A percentile compares a stretch with the other conserved stretches of the same genome.
These are phyloP conservation scores for Rhabdomys pumilio DNA, from an alignment of 2,797 vertebrate genomes.

Conservation along the genomic window DNA sequence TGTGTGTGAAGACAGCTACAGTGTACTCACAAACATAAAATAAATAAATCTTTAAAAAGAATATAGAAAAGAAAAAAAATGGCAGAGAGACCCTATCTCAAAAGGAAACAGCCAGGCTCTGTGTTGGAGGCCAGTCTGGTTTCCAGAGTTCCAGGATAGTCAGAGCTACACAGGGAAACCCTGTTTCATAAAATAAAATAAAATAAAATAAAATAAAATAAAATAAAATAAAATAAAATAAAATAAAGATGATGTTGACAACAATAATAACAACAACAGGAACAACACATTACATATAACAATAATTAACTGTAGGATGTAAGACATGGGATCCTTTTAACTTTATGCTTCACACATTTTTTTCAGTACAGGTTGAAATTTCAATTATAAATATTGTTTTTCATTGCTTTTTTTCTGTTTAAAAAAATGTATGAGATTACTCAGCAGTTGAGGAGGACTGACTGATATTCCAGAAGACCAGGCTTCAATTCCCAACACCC, in stretches of 20 bases:
- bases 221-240: no score
- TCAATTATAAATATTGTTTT: constrained; percentile 34
- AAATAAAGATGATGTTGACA: background rate
- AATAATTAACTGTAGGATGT: background rate
- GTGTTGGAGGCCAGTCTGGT: background rate
- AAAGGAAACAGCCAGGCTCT: background rate
- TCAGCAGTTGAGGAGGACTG: background rate
- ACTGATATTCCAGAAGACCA: background rate
- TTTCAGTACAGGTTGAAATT: background rate
- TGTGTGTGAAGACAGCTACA: background rate
- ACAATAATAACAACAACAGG: background rate
- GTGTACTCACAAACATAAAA: background rate
- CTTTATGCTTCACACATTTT: constrained; percentile 29
- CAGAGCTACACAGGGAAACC: background rate
- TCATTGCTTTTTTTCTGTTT: constrained; percentile 22
- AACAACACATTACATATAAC: background rate
- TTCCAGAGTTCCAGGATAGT: background rate
- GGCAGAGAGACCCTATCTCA: background rate
- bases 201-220: no score
- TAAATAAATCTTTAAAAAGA: background rate
- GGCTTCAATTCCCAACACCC: background rate
- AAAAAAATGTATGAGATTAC: background rate
- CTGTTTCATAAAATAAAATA: background rate
- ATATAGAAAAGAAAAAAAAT: background rate
- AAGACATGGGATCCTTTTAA: background rate